Evolutionary conservation across 2,888 invertebrate species (phyloP).

Genomic region (Holacanthella duospinosa): DNA sequence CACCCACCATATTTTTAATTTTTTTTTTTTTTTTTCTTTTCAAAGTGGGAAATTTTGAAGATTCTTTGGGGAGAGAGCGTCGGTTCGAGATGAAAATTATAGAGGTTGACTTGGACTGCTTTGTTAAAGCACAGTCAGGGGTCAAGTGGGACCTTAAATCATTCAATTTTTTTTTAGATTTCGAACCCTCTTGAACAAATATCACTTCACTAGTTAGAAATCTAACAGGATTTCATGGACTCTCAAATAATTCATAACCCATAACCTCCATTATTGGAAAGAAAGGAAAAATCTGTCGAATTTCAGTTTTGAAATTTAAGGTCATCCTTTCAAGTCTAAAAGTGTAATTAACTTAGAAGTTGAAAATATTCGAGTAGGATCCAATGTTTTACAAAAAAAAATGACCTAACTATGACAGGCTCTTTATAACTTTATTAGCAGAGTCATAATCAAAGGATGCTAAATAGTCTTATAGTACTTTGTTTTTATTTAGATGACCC

Average conservation of each 20-base stretch:
- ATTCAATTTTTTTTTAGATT: slow-evolving; percentile 10
- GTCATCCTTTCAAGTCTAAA: too few relatives aligned
- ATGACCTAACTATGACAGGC: too few relatives aligned
- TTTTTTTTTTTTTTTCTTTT: background rate
- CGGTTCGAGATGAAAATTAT: slow-evolving; percentile 35
- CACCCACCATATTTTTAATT: too few relatives aligned
- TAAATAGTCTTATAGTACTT: too few relatives aligned
- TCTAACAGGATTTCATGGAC: background rate
- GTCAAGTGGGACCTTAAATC: slow-evolving; percentile 36
- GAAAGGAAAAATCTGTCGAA: background rate
- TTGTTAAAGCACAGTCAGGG: slow-evolving; percentile 36
- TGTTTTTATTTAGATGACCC: too few relatives aligned
- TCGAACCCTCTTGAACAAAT: slow-evolving; percentile 26
- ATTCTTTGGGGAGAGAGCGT: slow-evolving; percentile 5
- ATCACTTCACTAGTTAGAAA: slow-evolving; percentile 20
- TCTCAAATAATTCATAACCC: background rate
- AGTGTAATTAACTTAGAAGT: too few relatives aligned
- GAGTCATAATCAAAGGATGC: too few relatives aligned
- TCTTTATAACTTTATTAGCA: too few relatives aligned
- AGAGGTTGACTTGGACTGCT: slow-evolving; percentile 34
- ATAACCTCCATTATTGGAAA: background rate
- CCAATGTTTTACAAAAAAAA: too few relatives aligned
- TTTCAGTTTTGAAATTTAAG: background rate
- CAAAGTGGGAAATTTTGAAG: background rate
- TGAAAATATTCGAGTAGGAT: too few relatives aligned